phyloP scores from a whole-genome alignment of 2,113 vertebrate genomes.

The Lagopus leucura region DNA sequence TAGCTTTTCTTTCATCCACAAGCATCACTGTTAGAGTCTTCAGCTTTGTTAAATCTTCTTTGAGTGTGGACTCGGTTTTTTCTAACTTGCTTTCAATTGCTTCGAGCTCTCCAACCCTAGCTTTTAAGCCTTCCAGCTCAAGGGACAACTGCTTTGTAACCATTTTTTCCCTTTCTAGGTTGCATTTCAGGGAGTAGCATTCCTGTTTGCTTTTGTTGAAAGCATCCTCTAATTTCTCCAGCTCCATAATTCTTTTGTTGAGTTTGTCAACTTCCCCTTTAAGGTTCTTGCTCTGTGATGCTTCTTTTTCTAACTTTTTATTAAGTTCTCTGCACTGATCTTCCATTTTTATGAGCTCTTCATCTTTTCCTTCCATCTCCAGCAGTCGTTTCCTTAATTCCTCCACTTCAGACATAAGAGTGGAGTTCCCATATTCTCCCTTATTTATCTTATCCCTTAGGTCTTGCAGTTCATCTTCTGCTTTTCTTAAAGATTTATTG shows the following conservation, averaged over 20 bases:
- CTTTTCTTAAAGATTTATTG: conserved; percentile 90
- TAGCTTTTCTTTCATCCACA: conserved; percentile 92
- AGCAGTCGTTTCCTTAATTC: conserved; percentile 91
- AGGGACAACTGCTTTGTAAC: conserved; percentile 89
- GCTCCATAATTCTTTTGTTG: conserved; percentile 91
- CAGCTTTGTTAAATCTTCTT: conserved; percentile 94
- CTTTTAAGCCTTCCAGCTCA: conserved; percentile 90
- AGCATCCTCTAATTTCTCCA: conserved; percentile 94
- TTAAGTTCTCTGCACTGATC: conserved; percentile 94
- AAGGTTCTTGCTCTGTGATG: conserved; percentile 86
- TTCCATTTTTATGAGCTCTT: conserved; percentile 94
- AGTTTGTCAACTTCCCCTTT: conserved; percentile 93
- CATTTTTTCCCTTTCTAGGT: conserved; percentile 91
- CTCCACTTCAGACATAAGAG: conserved; percentile 90
- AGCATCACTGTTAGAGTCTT: conserved; percentile 97
- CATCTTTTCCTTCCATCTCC: conserved; percentile 98
- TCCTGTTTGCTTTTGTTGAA: conserved; percentile 95
- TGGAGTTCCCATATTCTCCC: conserved; percentile 88
- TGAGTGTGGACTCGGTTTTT: conserved; percentile 90
- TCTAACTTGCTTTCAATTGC: conserved; percentile 86
- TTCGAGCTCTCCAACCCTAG: conserved; percentile 90
- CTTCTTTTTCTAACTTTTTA: conserved; percentile 92
- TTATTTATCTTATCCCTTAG: conserved; percentile 91
- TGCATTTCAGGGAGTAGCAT: conserved; percentile 89
- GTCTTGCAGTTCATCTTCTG: conserved; percentile 95